Evolutionary conservation across 2,113 vertebrate species (phyloP).

Genomic region (Phocoena sinus): DNA sequence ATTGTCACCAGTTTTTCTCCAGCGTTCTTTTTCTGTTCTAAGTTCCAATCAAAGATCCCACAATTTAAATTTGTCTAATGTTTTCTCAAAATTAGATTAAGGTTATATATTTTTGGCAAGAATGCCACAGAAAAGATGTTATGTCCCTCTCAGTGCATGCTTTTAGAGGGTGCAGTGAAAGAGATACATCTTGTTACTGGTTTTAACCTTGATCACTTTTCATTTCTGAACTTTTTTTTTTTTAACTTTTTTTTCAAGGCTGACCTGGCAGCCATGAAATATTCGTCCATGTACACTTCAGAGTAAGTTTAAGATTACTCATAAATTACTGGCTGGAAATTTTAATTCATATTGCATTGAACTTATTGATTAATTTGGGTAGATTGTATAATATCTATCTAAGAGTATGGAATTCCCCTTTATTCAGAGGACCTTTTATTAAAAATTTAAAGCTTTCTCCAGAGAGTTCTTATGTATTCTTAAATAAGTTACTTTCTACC

Average conservation of each 20-base stretch:
- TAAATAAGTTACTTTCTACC: not conserved
- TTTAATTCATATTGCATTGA: not conserved
- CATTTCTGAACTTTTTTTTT: not conserved
- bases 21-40: not conserved
- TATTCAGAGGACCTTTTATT: not conserved
- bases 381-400: not conserved
- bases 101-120: not conserved
- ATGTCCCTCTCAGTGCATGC: not conserved
- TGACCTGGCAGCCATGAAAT: not conserved
- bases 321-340: not conserved
- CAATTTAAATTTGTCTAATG: not conserved
- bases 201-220: not conserved
- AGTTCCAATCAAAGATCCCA: not conserved
- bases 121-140: not conserved
- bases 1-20: not conserved
- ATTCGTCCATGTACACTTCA: not conserved
- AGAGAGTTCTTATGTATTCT: not conserved
- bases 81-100: not conserved
- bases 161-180: not conserved
- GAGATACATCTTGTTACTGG: not conserved
- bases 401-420: not conserved
- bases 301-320: not conserved
- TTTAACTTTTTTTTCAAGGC: not conserved
- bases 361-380: not conserved
- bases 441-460: not conserved